These are phyloP conservation scores for Apamea crenata DNA, from an alignment of 2,888 invertebrate genomes.

Conservation along the genomic window DNA sequence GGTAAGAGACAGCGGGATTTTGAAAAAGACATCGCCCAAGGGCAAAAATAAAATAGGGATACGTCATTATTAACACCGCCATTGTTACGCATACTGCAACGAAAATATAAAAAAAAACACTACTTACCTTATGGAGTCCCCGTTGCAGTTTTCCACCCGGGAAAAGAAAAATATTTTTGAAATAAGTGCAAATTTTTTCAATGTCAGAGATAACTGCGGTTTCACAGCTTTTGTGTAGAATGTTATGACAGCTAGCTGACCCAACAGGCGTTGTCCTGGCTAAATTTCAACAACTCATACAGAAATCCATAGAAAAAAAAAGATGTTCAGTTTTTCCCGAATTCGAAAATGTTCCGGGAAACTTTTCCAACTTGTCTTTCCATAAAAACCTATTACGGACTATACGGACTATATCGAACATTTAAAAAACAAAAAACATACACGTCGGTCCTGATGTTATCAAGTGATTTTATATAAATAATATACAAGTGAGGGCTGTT, in stretches of 20 bases:
- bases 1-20: constrained; percentile 51
- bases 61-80: background rate
- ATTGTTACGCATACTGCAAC: background rate
- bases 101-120: background rate
- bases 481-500: no score
- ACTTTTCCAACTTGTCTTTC: background rate
- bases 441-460: background rate
- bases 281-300: background rate
- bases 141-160: background rate
- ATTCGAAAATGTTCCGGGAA: background rate
- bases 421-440: background rate
- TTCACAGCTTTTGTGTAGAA: no score
- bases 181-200: background rate
- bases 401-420: no score
- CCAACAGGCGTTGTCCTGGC: background rate
- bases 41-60: no score
- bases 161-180: background rate
- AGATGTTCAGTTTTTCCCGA: background rate
- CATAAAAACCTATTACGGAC: no score
- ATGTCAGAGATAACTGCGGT: background rate
- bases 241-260: background rate
- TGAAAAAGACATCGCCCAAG: background rate
- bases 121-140: no score
- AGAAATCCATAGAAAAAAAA: background rate
- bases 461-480: background rate